These are phyloP conservation scores for Melinopterus prodromus DNA, from an alignment of 2,888 invertebrate species.

Conservation along the genomic window DNA sequence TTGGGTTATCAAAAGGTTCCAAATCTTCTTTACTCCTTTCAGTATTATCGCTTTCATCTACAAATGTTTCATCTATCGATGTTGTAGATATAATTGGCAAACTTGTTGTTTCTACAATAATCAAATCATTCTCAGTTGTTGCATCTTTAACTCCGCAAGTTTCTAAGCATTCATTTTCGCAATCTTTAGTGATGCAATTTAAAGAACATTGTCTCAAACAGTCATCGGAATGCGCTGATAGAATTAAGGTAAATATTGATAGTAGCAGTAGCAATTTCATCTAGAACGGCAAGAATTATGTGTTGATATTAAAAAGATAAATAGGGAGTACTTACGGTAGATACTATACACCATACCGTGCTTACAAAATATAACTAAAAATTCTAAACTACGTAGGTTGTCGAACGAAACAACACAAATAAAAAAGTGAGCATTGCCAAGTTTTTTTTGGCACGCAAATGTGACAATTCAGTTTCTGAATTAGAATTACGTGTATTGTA, in stretches of 20 bases:
- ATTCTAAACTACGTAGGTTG: neutral
- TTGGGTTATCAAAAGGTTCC: neutral
- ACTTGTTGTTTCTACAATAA: neutral
- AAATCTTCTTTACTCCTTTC: neutral
- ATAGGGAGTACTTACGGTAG: neutral
- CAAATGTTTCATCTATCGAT: neutral
- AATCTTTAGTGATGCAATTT: slow-evolving; percentile 15
- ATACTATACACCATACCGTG: neutral
- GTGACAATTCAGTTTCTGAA: no score
- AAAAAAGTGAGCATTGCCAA: neutral
- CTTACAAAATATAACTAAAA: neutral
- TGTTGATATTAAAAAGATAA: neutral
- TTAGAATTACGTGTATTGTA: no score
- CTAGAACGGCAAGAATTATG: neutral
- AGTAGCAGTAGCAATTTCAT: neutral
- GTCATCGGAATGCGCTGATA: neutral
- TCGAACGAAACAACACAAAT: neutral
- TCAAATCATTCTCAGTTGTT: neutral
- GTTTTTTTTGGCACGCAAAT: no score
- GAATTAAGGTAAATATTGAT: neutral
- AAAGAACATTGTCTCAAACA: slow-evolving; percentile 14
- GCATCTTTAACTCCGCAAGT: neutral
- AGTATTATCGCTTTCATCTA: neutral
- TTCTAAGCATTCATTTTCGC: slow-evolving; percentile 8
- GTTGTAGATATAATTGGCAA: neutral